phyloP scores from a whole-genome alignment of 2,797 vertebrate species.

The Anomalospiza imberbis region DNA sequence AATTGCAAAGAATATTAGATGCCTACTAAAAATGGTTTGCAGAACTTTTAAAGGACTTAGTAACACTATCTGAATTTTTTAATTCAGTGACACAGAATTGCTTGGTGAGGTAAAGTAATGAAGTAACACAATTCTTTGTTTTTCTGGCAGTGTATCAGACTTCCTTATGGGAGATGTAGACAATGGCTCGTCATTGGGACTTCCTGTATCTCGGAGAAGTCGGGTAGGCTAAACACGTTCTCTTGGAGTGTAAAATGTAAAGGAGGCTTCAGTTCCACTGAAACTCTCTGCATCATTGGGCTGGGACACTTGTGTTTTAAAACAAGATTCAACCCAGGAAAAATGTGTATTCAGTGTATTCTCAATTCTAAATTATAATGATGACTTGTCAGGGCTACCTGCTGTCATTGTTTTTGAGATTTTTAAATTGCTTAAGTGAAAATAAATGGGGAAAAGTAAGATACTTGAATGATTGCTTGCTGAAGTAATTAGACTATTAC shows the following conservation, averaged over 20 bases:
- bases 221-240: constrained; percentile 77
- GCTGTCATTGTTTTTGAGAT: neutral
- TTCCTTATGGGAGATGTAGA: constrained; percentile 99
- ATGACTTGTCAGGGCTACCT: neutral
- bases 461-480: neutral
- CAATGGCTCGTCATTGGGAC: constrained; percentile 89
- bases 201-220: constrained; percentile 88
- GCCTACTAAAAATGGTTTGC: neutral
- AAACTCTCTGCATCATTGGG: neutral
- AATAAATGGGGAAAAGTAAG: neutral
- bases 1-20: neutral
- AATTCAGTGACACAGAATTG: neutral
- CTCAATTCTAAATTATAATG: neutral
- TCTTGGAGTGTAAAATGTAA: neutral
- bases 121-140: constrained; percentile 45
- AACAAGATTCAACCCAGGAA: neutral
- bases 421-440: neutral
- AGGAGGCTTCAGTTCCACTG: neutral
- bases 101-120: neutral
- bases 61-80: neutral
- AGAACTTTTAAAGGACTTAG: neutral
- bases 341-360: neutral
- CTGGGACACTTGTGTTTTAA: neutral
- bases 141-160: constrained; percentile 89
- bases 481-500: neutral